These are phyloP conservation scores for Acanthochromis polyacanthus DNA, from an alignment of 2,113 vertebrate species.

Conservation along the genomic window DNA sequence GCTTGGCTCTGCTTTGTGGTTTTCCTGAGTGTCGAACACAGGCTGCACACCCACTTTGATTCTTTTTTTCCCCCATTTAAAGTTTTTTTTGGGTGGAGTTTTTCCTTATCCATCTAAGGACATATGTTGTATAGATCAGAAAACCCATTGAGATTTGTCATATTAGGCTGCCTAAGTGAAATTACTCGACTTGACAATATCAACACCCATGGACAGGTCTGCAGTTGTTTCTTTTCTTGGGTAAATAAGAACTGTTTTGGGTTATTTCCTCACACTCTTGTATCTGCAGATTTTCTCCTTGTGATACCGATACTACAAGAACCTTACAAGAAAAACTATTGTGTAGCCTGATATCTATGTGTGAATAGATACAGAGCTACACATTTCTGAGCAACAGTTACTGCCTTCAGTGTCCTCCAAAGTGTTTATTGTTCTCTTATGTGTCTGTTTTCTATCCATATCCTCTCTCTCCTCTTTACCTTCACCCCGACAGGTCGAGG, in stretches of 20 bases:
- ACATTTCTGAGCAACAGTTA: no score
- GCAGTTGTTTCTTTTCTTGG: no score
- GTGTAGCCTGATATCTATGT: not conserved
- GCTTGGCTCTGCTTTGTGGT: conserved; percentile 27
- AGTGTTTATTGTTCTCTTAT: no score
- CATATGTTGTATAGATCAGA: no score
- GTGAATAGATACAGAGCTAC: not conserved
- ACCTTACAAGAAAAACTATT: conserved; percentile 2
- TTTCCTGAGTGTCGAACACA: conserved; percentile 2
- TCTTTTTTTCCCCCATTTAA: not conserved
- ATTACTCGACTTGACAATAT: not conserved
- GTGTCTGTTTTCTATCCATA: no score
- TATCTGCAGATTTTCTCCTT: not conserved
- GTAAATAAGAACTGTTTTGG: no score
- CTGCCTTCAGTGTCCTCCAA: no score
- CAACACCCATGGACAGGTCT: no score
- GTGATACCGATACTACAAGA: not conserved
- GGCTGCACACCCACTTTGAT: conserved; percentile 2
- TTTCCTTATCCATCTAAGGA: not conserved
- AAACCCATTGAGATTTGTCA: not conserved
- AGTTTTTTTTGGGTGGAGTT: not conserved
- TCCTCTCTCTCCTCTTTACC: no score
- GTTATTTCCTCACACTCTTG: not conserved
- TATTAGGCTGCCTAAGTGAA: not conserved
- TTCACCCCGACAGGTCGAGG: no score